These are phyloP conservation scores for Habroteleia sp. DNA, from an alignment of 2,888 invertebrate genomes.

Conservation along the genomic window DNA sequence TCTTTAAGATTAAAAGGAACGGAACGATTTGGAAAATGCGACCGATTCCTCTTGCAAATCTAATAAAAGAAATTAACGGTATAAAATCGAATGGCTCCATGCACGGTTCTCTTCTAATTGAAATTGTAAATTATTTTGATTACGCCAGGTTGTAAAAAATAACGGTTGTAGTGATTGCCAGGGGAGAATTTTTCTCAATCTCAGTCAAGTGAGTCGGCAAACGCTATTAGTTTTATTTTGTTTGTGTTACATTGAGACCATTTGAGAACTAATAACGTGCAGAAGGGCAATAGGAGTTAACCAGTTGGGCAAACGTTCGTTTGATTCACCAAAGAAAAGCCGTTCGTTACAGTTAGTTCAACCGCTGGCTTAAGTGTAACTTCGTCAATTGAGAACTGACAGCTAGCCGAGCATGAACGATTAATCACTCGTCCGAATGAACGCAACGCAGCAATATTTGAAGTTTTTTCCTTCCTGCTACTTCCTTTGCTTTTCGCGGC, in stretches of 20 bases:
- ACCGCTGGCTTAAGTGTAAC: constrained; percentile 50
- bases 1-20: constrained; percentile 7
- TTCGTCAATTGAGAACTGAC: constrained; percentile 55
- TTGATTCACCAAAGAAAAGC: constrained; percentile 57
- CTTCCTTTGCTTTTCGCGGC: background rate
- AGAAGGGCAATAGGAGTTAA: constrained; percentile 54
- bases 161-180: constrained; percentile 2
- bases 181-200: constrained; percentile 16
- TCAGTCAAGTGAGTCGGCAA: constrained; percentile 26
- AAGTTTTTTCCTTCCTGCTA: constrained; percentile 8
- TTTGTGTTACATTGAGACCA: constrained; percentile 49
- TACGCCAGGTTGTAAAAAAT: constrained; percentile 18
- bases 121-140: constrained; percentile 41
- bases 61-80: constrained; percentile 14
- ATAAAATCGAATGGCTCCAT: background rate
- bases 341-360: constrained; percentile 52
- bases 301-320: constrained; percentile 52
- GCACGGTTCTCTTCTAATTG: constrained; percentile 15
- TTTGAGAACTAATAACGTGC: constrained; percentile 57
- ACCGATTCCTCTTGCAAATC: constrained; percentile 7
- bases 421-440: constrained; percentile 46
- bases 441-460: constrained; percentile 58
- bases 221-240: constrained; percentile 40
- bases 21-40: constrained; percentile 9
- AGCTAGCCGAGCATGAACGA: constrained; percentile 49